phyloP scores from a whole-genome alignment of 2,888 invertebrate genomes.

The Apamea epomidion region DNA sequence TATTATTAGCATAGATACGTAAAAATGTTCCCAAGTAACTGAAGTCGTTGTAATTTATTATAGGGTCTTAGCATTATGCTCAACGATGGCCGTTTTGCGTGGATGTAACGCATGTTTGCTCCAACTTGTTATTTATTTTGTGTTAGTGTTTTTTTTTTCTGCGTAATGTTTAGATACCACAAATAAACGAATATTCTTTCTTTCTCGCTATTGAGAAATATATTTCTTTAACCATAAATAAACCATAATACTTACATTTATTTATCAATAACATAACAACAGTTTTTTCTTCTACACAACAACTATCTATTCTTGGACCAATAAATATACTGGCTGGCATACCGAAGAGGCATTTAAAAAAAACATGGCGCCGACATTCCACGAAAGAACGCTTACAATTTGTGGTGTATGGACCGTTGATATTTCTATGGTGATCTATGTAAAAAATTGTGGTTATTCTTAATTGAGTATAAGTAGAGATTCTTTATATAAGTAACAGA shows the following conservation, averaged over 20 bases:
- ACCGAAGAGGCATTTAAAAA: constrained; percentile 56
- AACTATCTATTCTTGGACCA: constrained; percentile 56
- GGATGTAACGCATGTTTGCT: too few relatives aligned
- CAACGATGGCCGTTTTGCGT: too few relatives aligned
- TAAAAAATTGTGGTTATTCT: not conserved
- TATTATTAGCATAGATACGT: too few relatives aligned
- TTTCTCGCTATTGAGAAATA: too few relatives aligned
- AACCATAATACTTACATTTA: not conserved
- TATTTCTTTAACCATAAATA: not conserved
- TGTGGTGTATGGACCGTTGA: constrained; percentile 16
- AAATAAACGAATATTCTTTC: too few relatives aligned
- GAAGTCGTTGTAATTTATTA: too few relatives aligned
- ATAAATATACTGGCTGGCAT: constrained; percentile 55
- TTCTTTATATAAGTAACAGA: not conserved
- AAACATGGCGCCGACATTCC: constrained; percentile 65
- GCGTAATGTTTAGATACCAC: too few relatives aligned
- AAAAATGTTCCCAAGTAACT: too few relatives aligned
- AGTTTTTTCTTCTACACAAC: constrained; percentile 32
- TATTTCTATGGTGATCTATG: not conserved
- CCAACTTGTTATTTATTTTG: too few relatives aligned
- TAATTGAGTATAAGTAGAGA: not conserved
- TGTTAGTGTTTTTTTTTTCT: too few relatives aligned
- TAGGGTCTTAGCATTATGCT: too few relatives aligned
- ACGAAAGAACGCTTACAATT: constrained; percentile 40
- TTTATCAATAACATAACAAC: constrained; percentile 23